Conservation (phyloP, 2,888 invertebrate species). For the Brenthis daphne region DNA sequence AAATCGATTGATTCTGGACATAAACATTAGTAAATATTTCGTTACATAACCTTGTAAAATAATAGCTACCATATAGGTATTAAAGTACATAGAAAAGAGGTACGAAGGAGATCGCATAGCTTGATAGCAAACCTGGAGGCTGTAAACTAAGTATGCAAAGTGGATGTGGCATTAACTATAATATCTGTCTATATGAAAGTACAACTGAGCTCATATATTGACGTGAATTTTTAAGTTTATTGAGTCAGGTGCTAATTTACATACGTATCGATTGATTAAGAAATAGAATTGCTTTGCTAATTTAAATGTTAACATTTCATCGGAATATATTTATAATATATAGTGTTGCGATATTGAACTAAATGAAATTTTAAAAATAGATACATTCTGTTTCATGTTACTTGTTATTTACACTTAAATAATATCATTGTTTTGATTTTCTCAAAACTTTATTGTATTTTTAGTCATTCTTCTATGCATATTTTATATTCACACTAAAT, state of each 20-base stretch:
- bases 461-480: too few relatives aligned
- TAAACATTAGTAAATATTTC: conserved; percentile 26
- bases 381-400: background rate
- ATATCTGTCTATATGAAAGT: conserved; percentile 1
- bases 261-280: conserved; percentile 34
- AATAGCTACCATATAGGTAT: conserved; percentile 51
- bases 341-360: conserved; percentile 6
- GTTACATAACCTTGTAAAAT: conserved; percentile 43
- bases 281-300: conserved; percentile 35
- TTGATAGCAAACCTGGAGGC: conserved; percentile 53
- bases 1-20: background rate
- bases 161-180: conserved; percentile 47
- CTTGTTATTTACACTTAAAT: too few relatives aligned
- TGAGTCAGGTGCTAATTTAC: conserved; percentile 32
- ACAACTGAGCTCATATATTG: conserved; percentile 20
- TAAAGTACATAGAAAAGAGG: conserved; percentile 59
- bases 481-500: too few relatives aligned
- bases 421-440: too few relatives aligned
- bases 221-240: conserved; percentile 22
- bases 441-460: too few relatives aligned
- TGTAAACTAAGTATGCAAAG: conserved; percentile 53
- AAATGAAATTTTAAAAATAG: conserved; percentile 3
- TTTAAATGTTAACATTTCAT: conserved; percentile 37
- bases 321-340: background rate
- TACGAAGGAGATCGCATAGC: conserved; percentile 60